These are phyloP conservation scores for Mormyrus iriodes DNA, from an alignment of 2,113 vertebrate genomes.

Conservation along the genomic window DNA sequence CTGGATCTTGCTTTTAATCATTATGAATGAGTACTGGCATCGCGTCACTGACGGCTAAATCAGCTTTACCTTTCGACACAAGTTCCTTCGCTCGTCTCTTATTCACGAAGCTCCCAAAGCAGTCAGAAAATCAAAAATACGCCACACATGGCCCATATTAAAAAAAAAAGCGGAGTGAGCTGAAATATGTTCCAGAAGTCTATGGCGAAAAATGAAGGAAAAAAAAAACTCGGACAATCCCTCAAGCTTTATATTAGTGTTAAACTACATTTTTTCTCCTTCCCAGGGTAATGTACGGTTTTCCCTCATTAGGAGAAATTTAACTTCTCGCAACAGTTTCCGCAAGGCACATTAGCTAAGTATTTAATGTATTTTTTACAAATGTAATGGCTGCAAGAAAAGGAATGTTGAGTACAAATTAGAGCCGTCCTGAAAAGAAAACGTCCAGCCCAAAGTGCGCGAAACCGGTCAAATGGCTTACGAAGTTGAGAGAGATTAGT, in stretches of 20 bases:
- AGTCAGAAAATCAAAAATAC: neutral
- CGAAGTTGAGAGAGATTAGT: neutral
- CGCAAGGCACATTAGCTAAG: neutral
- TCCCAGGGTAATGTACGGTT: neutral
- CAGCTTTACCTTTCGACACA: neutral
- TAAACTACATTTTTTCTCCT: neutral
- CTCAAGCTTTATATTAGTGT: neutral
- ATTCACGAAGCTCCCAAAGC: slow-evolving; percentile 13
- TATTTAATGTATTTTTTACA: neutral
- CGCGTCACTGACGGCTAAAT: neutral
- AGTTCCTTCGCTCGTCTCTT: neutral
- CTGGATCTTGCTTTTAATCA: neutral
- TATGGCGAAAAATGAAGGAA: neutral
- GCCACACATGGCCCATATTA: slow-evolving; percentile 20
- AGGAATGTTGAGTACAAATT: neutral
- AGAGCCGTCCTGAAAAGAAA: neutral
- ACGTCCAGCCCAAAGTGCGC: neutral
- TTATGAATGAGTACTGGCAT: neutral
- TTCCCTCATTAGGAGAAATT: neutral
- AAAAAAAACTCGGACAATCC: neutral
- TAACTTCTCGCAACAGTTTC: neutral
- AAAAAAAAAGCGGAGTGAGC: neutral
- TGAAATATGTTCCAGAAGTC: slow-evolving; percentile 4
- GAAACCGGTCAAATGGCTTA: neutral
- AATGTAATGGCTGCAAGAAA: neutral